Percentiles rank a stretch among this genome's conserved stretches.
These are phyloP conservation scores for Turdus rufiventris DNA, from an alignment of 2,113 vertebrate genomes.

Conservation along the genomic window DNA sequence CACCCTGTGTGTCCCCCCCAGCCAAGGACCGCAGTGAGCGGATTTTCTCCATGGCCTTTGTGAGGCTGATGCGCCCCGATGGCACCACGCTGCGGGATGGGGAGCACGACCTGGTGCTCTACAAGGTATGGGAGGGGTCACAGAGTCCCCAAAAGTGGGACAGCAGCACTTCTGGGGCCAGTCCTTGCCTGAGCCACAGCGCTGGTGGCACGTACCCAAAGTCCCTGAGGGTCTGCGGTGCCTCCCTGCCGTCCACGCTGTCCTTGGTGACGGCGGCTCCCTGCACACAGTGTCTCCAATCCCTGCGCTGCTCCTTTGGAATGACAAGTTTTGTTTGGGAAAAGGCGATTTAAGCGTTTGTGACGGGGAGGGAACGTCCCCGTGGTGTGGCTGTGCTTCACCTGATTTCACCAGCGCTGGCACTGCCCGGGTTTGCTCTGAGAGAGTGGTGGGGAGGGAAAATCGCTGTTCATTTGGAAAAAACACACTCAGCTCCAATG, in stretches of 20 bases:
- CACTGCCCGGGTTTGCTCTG: background rate
- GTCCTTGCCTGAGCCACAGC: rapidly evolving
- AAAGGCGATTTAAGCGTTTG: background rate
- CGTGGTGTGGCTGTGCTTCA: background rate
- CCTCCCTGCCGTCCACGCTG: background rate
- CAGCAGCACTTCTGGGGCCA: rapidly evolving
- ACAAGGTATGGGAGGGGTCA: slow-evolving; percentile 13
- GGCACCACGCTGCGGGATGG: slow-evolving; percentile 56
- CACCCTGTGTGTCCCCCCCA: background rate
- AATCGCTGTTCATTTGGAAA: background rate
- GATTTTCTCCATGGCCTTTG: slow-evolving; percentile 64
- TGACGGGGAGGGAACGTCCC: background rate
- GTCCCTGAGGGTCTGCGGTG: background rate
- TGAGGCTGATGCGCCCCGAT: slow-evolving; percentile 43
- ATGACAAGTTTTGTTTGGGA: background rate
- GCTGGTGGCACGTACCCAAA: background rate
- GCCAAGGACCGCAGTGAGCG: slow-evolving; percentile 53
- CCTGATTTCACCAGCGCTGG: background rate
- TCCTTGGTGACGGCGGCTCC: background rate
- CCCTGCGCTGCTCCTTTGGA: background rate
- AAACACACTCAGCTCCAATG: rapidly evolving
- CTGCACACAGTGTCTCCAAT: rapidly evolving
- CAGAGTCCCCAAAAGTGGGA: rapidly evolving
- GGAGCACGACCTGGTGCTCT: slow-evolving; percentile 55
- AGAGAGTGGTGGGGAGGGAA: background rate